These are phyloP conservation scores for Cirrhinus mrigala DNA, from an alignment of 2,797 vertebrate species.

Conservation along the genomic window DNA sequence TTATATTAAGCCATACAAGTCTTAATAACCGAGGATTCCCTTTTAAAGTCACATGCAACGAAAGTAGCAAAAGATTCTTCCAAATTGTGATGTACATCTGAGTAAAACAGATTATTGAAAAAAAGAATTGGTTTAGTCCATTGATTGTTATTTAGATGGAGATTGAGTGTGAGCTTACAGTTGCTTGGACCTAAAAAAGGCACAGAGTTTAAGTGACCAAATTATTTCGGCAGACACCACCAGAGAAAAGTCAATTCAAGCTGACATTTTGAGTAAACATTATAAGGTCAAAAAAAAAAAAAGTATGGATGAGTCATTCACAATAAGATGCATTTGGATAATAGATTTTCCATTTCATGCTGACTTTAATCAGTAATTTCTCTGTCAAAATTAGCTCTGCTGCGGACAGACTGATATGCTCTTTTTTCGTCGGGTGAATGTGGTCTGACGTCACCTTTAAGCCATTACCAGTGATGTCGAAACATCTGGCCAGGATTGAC, in stretches of 20 bases:
- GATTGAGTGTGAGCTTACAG: too few species aligned
- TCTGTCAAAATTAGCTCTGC: neutral
- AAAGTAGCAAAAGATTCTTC: too few species aligned
- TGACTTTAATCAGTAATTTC: neutral
- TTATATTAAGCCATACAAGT: too few species aligned
- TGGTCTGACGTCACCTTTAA: constrained; percentile 3
- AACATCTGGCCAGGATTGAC: constrained; percentile 36
- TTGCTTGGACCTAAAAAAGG: too few species aligned
- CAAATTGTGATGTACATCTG: too few species aligned
- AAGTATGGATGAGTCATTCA: neutral
- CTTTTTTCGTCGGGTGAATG: neutral
- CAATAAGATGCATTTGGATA: neutral
- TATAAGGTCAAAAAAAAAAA: neutral
- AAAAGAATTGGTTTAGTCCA: too few species aligned
- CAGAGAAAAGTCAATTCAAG: neutral
- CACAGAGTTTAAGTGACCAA: neutral
- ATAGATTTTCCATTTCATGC: neutral
- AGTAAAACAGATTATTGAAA: too few species aligned
- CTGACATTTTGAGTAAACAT: neutral
- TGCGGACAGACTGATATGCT: constrained; percentile 24
- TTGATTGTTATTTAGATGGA: too few species aligned
- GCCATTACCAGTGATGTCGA: constrained; percentile 1
- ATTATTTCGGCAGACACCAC: neutral
- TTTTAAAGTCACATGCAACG: too few species aligned
- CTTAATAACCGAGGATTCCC: too few species aligned